Conservation (phyloP, 2,888 invertebrate species). For the Calephelis perditalis region DNA sequence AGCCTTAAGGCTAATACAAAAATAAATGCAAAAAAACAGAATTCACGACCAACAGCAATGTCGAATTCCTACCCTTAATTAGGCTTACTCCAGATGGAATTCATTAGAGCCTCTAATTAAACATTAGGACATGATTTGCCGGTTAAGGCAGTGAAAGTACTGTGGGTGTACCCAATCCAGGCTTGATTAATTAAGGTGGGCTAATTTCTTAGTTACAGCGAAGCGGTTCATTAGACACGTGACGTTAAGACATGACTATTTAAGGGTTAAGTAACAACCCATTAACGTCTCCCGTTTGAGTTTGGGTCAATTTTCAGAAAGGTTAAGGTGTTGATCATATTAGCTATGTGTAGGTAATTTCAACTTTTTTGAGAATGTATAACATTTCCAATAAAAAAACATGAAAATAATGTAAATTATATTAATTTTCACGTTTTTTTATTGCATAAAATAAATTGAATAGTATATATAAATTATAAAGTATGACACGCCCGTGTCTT, state of each 20-base stretch:
- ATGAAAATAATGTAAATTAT: too few relatives aligned
- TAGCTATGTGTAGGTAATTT: too few relatives aligned
- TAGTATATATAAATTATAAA: too few relatives aligned
- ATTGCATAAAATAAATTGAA: too few relatives aligned
- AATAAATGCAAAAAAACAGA: slow-evolving; percentile 1
- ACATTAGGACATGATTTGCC: slow-evolving; percentile 60
- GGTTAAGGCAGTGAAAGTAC: slow-evolving; percentile 53
- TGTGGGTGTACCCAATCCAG: slow-evolving; percentile 43
- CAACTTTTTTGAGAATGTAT: too few relatives aligned
- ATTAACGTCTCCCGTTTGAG: neutral
- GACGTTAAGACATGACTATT: slow-evolving; percentile 13
- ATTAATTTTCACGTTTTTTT: too few relatives aligned
- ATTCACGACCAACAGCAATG: slow-evolving; percentile 28
- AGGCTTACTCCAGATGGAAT: slow-evolving; percentile 57
- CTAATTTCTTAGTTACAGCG: slow-evolving; percentile 32
- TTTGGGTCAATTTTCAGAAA: neutral
- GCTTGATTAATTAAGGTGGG: slow-evolving; percentile 50
- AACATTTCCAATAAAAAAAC: too few relatives aligned
- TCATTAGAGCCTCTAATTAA: slow-evolving; percentile 65
- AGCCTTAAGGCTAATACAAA: neutral
- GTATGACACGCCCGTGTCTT: too few relatives aligned
- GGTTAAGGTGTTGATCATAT: neutral
- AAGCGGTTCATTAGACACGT: slow-evolving; percentile 23
- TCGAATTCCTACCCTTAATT: slow-evolving; percentile 46
- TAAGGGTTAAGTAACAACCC: slow-evolving; percentile 5